Conservation (phyloP, 1,140 invertebrate species). For the Ptiloglossa arizonensis region DNA sequence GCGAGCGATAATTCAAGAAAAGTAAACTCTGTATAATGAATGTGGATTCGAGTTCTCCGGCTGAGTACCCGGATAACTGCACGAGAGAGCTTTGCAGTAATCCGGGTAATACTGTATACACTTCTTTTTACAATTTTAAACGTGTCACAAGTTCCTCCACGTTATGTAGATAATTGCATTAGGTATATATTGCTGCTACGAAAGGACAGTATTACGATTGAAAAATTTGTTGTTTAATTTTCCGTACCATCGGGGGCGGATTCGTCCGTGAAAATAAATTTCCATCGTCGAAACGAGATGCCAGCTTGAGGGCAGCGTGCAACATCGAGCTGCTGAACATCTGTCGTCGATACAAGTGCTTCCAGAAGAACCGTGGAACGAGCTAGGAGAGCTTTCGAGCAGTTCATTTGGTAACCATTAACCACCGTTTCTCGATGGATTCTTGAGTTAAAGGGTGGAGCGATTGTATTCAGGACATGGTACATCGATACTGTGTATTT, state of each 20-base stretch:
- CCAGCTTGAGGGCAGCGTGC: neutral
- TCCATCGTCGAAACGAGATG: neutral
- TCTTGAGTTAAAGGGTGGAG: constrained; percentile 26
- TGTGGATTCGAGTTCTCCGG: too few relatives aligned
- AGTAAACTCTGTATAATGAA: too few relatives aligned
- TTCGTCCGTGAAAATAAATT: constrained; percentile 40
- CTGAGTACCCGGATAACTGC: too few relatives aligned
- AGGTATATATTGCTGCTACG: too few relatives aligned
- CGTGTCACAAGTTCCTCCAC: too few relatives aligned
- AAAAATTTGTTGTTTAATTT: constrained; percentile 2
- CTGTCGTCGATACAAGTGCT: constrained; percentile 61
- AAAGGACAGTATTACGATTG: too few relatives aligned
- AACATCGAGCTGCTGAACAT: constrained; percentile 57
- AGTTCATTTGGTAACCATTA: constrained; percentile 55
- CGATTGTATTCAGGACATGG: neutral
- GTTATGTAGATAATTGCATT: too few relatives aligned
- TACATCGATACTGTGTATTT: constrained; percentile 14
- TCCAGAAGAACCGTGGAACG: constrained; percentile 48
- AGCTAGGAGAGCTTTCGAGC: constrained; percentile 52
- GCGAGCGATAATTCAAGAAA: too few relatives aligned
- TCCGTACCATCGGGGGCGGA: too few relatives aligned
- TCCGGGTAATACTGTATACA: too few relatives aligned
- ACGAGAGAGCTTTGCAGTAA: too few relatives aligned
- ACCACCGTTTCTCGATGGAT: constrained; percentile 22
- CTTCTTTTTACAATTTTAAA: too few relatives aligned